phyloP scores from a whole-genome alignment of 2,888 invertebrate genomes.

The Patella ulyssiponensis region DNA sequence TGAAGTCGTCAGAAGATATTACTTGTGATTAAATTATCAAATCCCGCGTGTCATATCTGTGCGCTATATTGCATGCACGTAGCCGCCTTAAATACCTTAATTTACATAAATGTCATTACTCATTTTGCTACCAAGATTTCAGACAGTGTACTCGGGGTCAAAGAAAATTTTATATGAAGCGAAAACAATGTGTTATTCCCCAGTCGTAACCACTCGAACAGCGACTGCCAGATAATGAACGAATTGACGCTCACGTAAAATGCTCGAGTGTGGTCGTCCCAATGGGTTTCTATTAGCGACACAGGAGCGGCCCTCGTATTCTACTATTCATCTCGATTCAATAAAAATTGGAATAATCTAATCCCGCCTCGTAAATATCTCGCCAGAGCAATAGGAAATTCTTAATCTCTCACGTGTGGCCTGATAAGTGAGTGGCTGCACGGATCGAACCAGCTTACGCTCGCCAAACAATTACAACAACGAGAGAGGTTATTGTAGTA shows the following conservation, averaged over 20 bases:
- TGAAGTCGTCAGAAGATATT: too few species aligned
- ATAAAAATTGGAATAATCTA: slow-evolving; percentile 6
- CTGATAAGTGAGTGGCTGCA: slow-evolving; percentile 3
- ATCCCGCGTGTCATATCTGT: too few species aligned
- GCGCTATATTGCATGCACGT: too few species aligned
- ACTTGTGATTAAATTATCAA: too few species aligned
- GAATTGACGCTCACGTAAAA: not conserved
- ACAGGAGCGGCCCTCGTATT: not conserved
- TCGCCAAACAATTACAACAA: not conserved
- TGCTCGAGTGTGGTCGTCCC: not conserved
- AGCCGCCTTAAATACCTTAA: too few species aligned
- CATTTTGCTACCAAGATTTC: too few species aligned
- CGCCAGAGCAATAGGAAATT: not conserved
- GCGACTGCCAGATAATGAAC: not conserved
- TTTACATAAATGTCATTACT: too few species aligned
- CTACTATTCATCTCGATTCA: not conserved
- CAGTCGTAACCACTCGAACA: too few species aligned
- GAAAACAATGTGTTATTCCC: too few species aligned
- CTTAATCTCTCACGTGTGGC: slow-evolving; percentile 12
- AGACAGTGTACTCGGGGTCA: too few species aligned
- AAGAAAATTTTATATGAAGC: too few species aligned
- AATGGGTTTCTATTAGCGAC: not conserved
- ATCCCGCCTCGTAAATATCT: not conserved
- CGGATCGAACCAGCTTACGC: not conserved
- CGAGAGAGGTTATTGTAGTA: not conserved